Percentiles rank a stretch among this genome's conserved stretches.
Conservation (phyloP, 2,797 vertebrate genomes). For the Aplochiton taeniatus region DNA sequence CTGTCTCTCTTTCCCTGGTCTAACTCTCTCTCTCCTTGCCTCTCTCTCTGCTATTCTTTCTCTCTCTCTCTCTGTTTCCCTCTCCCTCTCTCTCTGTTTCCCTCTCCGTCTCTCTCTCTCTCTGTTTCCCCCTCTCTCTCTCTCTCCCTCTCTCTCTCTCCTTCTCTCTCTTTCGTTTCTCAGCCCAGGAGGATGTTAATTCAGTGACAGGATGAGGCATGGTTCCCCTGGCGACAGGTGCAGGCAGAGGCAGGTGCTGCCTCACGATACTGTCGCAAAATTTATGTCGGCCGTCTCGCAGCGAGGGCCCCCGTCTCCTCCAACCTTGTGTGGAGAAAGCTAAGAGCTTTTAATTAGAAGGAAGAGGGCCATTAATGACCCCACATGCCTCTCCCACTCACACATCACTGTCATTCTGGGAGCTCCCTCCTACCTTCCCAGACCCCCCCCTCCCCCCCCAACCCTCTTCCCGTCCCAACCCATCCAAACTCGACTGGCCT, state of each 20-base stretch:
- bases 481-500: no score
- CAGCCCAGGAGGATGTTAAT: constrained; percentile 87
- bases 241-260: constrained; percentile 85
- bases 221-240: constrained; percentile 82
- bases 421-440: constrained; percentile 38
- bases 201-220: constrained; percentile 90
- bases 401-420: constrained; percentile 50
- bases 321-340: constrained; percentile 87
- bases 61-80: neutral
- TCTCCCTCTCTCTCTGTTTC: constrained; percentile 8
- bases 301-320: constrained; percentile 70
- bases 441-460: neutral
- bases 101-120: neutral
- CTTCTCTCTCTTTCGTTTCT: constrained; percentile 33
- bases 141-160: neutral
- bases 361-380: constrained; percentile 89
- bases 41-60: constrained; percentile 21
- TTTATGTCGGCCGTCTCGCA: constrained; percentile 85
- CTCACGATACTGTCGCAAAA: constrained; percentile 83
- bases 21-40: neutral
- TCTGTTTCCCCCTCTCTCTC: constrained; percentile 11
- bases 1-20: neutral
- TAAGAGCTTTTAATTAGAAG: constrained; percentile 98
- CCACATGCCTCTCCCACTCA: constrained; percentile 52
- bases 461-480: neutral